Evolutionary conservation across 2,888 invertebrate genomes (phyloP), one percentile per base, ranked within the genome.

Genomic region (Podotricha telesiphe): DNA sequence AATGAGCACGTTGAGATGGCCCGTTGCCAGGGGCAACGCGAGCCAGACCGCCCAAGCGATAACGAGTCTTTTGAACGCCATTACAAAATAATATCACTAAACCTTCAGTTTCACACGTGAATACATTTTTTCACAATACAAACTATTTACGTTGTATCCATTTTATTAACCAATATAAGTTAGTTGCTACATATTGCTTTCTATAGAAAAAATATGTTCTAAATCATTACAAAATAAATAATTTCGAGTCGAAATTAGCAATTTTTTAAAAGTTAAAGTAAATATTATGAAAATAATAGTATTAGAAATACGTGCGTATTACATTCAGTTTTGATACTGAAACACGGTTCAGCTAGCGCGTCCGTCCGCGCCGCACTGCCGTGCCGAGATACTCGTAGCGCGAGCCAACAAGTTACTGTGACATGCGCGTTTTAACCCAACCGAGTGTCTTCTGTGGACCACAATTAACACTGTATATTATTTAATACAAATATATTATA

Each of bases 1-100:
- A 93, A 96, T 96, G 90, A 96, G 96, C 82, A 96, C 95, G 90
- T 96, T 96, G 82, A 96, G 94, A 93, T 96, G 95, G 86, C 95
- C 94, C 86, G 94, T 93, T 90, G 94, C 94, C 91, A 91, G 83
- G 79, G 93, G 90, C 88, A 92, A 88, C 88, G 86, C 85, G 71
- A 90, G 84, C 84, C 87, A 88, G 77, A 86, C 83, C 79, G 86
- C 86, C 88, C 89, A 91, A 77, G 86, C 88, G 79, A 89, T 83
- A 79, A 88, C 83, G 77, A 89, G 82, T 80, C 86, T 82, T 80
- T 82, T 86, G 73, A 79, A 80, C 80, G 86, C 87, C 91, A 91
- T 88, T 79, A 70, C 78, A 75, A 76, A 78, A 53, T 17, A 82
- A n/a, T n/a, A 85, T 79, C 86, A 89, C 85, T 82, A 83, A 85